Percentiles rank a stretch among this genome's conserved stretches.
Evolutionary conservation across 2,113 vertebrate genomes (phyloP).

Genomic region (Dermatemys mawii): DNA sequence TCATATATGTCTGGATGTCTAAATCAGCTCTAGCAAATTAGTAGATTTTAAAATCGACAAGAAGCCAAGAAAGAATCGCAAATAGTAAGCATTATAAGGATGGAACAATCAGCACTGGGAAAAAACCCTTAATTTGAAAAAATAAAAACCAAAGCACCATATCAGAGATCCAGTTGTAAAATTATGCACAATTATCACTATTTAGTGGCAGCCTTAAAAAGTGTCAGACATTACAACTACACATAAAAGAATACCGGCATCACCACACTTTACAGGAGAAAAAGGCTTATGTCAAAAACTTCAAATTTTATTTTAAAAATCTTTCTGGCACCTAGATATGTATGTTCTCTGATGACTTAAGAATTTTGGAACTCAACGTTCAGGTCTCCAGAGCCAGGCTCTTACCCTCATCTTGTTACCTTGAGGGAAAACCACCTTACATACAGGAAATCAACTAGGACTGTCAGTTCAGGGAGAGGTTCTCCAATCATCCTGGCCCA

Average conservation of each 20-base stretch:
- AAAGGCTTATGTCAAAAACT: not conserved
- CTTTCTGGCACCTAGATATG: not conserved
- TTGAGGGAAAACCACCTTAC: not conserved
- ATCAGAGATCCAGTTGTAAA: not conserved
- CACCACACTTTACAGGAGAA: not conserved
- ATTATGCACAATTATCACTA: slow-evolving; percentile 23
- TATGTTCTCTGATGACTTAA: not conserved
- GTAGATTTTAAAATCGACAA: not conserved
- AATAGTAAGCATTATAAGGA: not conserved
- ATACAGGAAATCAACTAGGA: not conserved
- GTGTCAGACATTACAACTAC: not conserved
- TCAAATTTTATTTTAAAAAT: not conserved
- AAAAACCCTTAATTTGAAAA: not conserved
- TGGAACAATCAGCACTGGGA: not conserved
- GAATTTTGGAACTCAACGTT: not conserved
- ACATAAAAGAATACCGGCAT: not conserved
- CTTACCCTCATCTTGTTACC: not conserved
- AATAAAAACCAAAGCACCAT: not conserved
- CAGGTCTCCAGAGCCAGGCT: not conserved
- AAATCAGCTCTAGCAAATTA: not conserved
- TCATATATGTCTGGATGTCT: not conserved
- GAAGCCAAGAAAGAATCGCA: rapidly evolving
- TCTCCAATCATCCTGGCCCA: not conserved
- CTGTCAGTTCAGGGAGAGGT: not conserved
- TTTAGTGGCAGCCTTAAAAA: slow-evolving; percentile 44